These are phyloP conservation scores for Lota lota DNA, from an alignment of 2,113 vertebrate genomes.

Conservation along the genomic window DNA sequence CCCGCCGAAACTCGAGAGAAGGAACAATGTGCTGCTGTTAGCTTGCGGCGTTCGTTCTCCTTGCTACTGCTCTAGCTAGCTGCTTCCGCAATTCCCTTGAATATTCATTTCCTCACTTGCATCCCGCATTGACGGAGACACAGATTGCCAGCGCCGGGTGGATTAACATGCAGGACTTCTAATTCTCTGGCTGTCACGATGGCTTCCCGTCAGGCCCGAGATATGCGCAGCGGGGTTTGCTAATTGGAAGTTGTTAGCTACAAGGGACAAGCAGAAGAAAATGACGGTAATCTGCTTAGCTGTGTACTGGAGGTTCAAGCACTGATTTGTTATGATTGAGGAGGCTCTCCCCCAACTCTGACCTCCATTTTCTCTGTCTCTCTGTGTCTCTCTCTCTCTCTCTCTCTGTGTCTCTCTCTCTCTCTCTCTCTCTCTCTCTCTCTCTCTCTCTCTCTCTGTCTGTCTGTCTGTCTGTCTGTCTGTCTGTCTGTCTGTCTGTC, in stretches of 20 bases:
- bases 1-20: conserved; percentile 15
- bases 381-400: no score
- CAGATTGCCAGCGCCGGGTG: conserved; percentile 70
- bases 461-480: no score
- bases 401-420: no score
- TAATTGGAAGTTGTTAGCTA: conserved; percentile 82
- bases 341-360: conserved; percentile 58
- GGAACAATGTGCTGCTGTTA: conserved; percentile 31
- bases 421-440: no score
- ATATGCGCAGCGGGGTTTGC: conserved; percentile 77
- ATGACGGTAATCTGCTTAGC: conserved; percentile 80
- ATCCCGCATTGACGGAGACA: conserved; percentile 65
- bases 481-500: no score
- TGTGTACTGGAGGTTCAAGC: conserved; percentile 71
- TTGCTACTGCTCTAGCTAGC: neutral
- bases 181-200: conserved; percentile 78
- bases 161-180: conserved; percentile 74
- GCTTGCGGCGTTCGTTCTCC: conserved; percentile 27
- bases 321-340: conserved; percentile 76
- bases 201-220: conserved; percentile 73
- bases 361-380: conserved; percentile 34
- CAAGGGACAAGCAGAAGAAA: conserved; percentile 79
- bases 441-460: no score
- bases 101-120: conserved; percentile 52
- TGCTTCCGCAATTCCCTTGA: conserved; percentile 41